A percentile compares a stretch with the other conserved stretches of the same genome.
These are phyloP conservation scores for Cataglyphis cursor DNA, from an alignment of 2,888 invertebrate species.

Conservation along the genomic window DNA sequence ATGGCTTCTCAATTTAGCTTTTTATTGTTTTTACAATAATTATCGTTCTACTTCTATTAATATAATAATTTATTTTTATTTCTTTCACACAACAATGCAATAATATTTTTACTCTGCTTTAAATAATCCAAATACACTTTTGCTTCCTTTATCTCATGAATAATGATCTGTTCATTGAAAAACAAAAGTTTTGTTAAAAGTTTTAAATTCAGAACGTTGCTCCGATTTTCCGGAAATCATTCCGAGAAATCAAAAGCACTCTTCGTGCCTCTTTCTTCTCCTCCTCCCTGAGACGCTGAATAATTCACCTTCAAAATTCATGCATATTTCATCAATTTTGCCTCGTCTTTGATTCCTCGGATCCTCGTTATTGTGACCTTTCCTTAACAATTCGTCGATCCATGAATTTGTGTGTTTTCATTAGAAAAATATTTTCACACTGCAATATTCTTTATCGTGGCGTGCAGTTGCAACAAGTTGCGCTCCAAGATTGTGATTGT, in stretches of 20 bases:
- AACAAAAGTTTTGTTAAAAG: constrained; percentile 20
- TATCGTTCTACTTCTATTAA: neutral
- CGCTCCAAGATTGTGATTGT: neutral
- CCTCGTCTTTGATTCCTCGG: constrained; percentile 15
- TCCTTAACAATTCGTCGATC: neutral
- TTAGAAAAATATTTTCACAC: constrained; percentile 1
- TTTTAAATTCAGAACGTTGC: constrained; percentile 1
- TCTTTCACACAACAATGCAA: neutral
- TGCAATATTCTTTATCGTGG: neutral
- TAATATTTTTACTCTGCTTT: constrained; percentile 16
- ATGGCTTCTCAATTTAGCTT: neutral
- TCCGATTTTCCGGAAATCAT: neutral
- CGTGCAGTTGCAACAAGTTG: constrained; percentile 19
- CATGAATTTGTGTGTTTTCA: neutral
- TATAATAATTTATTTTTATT: neutral
- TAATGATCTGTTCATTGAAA: neutral
- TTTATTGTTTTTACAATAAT: neutral
- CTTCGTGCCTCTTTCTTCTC: neutral
- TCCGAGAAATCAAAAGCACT: constrained; percentile 29
- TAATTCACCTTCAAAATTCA: constrained; percentile 50
- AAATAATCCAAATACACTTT: neutral
- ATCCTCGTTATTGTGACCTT: constrained; percentile 25
- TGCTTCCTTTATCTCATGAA: neutral
- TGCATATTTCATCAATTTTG: constrained; percentile 45
- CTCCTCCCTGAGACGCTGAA: neutral